A percentile compares a stretch with the other conserved stretches of the same genome.
Conservation (phyloP, 2,888 invertebrate genomes). For the Scaptomyza cyrtandrae region DNA sequence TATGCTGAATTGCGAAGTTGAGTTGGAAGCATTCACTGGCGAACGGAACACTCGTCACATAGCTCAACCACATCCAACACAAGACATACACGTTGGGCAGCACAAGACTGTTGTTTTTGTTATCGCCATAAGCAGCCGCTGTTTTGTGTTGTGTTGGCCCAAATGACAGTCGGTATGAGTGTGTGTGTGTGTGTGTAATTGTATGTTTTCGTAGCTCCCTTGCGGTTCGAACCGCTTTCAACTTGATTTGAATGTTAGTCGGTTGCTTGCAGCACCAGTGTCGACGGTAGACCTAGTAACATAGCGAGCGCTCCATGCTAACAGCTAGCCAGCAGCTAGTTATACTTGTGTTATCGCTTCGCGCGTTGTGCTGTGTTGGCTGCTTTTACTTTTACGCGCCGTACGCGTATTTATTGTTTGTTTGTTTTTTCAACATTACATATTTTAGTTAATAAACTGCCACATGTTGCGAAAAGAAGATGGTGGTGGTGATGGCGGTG, state of each 20-base stretch:
- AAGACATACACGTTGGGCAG: conserved; percentile 24
- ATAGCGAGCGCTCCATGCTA: conserved; percentile 1
- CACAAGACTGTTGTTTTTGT: conserved; percentile 27
- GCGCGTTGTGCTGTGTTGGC: conserved; percentile 34
- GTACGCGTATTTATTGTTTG: conserved; percentile 21
- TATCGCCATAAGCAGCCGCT: conserved; percentile 21
- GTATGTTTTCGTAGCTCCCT: conserved; percentile 45
- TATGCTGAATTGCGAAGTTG: conserved; percentile 41
- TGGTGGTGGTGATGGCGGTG: conserved; percentile 21
- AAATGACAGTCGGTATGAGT: conserved; percentile 33
- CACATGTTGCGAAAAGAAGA: conserved; percentile 31
- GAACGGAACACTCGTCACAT: conserved; percentile 43
- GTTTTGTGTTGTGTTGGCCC: conserved; percentile 43
- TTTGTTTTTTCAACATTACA: background rate
- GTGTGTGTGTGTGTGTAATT: conserved; percentile 10
- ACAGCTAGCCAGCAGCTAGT: conserved; percentile 17
- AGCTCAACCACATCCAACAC: conserved; percentile 26
- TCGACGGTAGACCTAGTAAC: background rate
- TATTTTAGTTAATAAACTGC: background rate
- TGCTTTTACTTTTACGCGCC: conserved; percentile 45
- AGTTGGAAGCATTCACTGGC: conserved; percentile 40
- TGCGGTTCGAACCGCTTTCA: conserved; percentile 74
- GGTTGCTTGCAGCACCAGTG: conserved; percentile 21
- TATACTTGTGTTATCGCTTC: conserved; percentile 30
- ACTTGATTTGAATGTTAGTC: conserved; percentile 62